Percentiles rank a stretch among this genome's conserved stretches.
phyloP scores from a whole-genome alignment of 2,888 invertebrate species.

The Lycia hirtaria region DNA sequence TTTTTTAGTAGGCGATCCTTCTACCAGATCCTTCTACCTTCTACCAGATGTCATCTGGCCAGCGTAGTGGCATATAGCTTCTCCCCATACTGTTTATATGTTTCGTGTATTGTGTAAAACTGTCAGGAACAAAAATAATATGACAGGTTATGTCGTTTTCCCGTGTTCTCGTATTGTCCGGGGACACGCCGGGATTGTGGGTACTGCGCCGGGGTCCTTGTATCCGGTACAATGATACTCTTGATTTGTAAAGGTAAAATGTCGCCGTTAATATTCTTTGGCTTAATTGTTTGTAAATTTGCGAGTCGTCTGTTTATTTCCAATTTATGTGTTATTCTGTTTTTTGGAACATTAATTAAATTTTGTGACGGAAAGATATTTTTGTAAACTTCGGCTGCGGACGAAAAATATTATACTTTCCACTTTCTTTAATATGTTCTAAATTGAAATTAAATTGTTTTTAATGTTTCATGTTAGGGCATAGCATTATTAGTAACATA shows the following conservation, averaged over 20 bases:
- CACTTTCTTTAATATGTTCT: too few species aligned
- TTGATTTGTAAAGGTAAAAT: constrained; percentile 33
- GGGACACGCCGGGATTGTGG: constrained; percentile 56
- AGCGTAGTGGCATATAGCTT: too few species aligned
- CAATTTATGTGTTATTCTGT: not conserved
- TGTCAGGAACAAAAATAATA: constrained; percentile 64
- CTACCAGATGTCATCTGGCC: too few species aligned
- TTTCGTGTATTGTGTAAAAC: constrained; percentile 12
- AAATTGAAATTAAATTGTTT: too few species aligned
- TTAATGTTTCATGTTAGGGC: too few species aligned
- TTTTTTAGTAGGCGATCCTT: too few species aligned
- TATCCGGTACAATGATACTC: constrained; percentile 33
- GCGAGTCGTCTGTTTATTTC: not conserved
- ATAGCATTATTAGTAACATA: too few species aligned
- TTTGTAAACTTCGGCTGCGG: too few species aligned
- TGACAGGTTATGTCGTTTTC: constrained; percentile 54
- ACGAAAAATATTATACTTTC: too few species aligned
- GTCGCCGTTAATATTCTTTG: not conserved
- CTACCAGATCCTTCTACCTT: too few species aligned
- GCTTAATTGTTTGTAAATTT: constrained; percentile 10
- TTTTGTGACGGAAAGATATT: too few species aligned
- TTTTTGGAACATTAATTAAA: not conserved
- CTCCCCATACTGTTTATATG: constrained; percentile 13
- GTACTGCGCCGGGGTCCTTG: constrained; percentile 41
- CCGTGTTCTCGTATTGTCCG: constrained; percentile 55